phyloP scores from a whole-genome alignment of 2,113 vertebrate species.

The Scortum barcoo region DNA sequence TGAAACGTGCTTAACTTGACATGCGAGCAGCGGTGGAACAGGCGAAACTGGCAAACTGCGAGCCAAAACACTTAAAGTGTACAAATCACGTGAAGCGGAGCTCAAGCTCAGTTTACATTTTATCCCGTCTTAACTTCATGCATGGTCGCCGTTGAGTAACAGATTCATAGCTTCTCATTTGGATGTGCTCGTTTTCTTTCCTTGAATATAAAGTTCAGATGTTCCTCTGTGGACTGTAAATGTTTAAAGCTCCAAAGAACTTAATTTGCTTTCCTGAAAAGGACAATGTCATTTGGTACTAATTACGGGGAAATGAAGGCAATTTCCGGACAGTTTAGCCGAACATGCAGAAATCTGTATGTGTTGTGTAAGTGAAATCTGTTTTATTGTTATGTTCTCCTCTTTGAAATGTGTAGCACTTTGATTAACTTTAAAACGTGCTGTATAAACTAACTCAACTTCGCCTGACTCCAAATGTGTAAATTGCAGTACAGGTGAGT shows the following conservation, averaged over 20 bases:
- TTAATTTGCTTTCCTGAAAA: background rate
- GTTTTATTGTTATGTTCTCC: too few species aligned
- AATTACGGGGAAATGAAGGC: too few species aligned
- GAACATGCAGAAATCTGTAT: too few species aligned
- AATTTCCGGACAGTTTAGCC: too few species aligned
- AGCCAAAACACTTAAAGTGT: background rate
- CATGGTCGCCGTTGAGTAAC: background rate
- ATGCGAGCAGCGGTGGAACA: background rate
- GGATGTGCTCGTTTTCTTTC: background rate
- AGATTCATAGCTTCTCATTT: background rate
- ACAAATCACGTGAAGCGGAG: background rate
- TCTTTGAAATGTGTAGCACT: too few species aligned
- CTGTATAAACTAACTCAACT: too few species aligned
- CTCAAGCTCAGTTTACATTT: background rate
- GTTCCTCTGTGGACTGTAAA: background rate
- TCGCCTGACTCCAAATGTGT: too few species aligned
- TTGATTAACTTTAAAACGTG: too few species aligned
- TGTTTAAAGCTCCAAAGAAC: background rate
- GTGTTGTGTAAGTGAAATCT: too few species aligned
- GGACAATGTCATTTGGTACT: too few species aligned
- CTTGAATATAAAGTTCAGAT: background rate
- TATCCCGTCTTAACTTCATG: background rate
- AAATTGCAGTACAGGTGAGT: background rate
- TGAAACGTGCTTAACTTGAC: conserved; percentile 8
- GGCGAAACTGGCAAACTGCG: too few species aligned